Conservation (phyloP, 2,797 vertebrate species). For the Gambusia yucatana region DNA sequence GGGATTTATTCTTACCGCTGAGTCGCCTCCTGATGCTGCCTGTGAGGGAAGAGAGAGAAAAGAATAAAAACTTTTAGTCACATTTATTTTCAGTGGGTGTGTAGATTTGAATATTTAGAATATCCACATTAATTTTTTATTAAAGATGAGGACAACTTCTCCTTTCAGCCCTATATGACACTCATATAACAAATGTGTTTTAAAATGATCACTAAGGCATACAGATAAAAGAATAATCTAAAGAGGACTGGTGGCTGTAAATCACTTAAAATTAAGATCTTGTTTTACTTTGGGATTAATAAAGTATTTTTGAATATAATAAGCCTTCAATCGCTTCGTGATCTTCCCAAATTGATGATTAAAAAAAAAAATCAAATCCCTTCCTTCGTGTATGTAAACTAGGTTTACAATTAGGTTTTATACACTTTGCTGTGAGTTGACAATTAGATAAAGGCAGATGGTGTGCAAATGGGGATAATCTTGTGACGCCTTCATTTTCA, state of each 20-base stretch:
- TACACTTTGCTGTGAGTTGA: neutral
- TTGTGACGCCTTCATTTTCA: neutral
- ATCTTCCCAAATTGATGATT: neutral
- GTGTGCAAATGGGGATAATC: neutral
- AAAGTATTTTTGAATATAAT: neutral
- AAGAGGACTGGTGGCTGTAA: neutral
- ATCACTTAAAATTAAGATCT: neutral
- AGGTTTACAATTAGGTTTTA: neutral
- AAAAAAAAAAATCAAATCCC: neutral
- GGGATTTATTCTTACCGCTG: slow-evolving; percentile 62
- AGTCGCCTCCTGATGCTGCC: slow-evolving; percentile 65
- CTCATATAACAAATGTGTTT: neutral
- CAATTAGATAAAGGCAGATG: neutral
- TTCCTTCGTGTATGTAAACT: neutral
- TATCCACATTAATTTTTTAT: slow-evolving; percentile 17
- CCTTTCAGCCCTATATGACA: neutral
- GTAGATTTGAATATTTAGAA: slow-evolving; percentile 10
- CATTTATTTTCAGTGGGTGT: neutral
- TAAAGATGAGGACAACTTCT: neutral
- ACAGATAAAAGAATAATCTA: neutral
- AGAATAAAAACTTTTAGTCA: neutral
- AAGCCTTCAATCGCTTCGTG: neutral
- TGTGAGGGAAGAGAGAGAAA: slow-evolving; percentile 20
- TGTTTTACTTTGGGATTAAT: neutral
- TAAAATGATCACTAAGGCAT: neutral